phyloP scores from a whole-genome alignment of 1,140 invertebrate genomes.

The Lepidurus apus region DNA sequence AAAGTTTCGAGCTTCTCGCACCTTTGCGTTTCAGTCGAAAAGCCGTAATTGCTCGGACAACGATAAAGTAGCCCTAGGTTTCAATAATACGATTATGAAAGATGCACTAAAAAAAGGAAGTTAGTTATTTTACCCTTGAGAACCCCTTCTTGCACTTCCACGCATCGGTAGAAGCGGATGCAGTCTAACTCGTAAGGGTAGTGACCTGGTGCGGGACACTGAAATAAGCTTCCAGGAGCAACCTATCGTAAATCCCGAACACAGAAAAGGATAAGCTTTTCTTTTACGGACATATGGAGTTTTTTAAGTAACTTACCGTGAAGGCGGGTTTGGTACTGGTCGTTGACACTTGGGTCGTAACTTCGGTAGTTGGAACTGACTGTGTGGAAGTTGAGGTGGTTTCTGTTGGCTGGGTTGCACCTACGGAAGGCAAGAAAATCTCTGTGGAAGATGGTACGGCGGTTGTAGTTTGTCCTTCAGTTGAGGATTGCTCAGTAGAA shows the following conservation, averaged over 20 bases:
- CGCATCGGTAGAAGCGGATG: conserved; percentile 67
- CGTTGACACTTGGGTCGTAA: conserved; percentile 3
- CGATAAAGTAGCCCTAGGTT: conserved; percentile 59
- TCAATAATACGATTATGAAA: neutral
- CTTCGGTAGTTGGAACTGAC: neutral
- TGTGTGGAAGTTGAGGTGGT: conserved; percentile 3
- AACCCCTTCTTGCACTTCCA: conserved; percentile 46
- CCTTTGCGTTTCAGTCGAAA: conserved; percentile 66
- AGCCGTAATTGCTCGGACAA: conserved; percentile 67
- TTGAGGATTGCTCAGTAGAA: neutral
- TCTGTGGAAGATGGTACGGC: neutral
- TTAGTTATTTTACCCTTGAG: conserved; percentile 49
- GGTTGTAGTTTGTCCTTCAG: conserved; percentile 8
- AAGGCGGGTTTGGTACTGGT: neutral
- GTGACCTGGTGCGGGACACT: conserved; percentile 63
- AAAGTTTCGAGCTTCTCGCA: conserved; percentile 52
- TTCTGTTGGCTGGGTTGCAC: neutral
- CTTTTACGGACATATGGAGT: neutral
- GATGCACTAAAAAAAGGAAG: neutral
- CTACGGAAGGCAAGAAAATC: neutral
- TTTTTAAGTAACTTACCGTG: neutral
- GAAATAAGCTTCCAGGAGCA: conserved; percentile 43
- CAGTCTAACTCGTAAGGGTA: conserved; percentile 58
- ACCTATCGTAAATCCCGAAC: conserved; percentile 51
- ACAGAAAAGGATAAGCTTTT: conserved; percentile 33